Conservation (phyloP, 2,888 invertebrate species). For the Glaucopsyche alexis region DNA sequence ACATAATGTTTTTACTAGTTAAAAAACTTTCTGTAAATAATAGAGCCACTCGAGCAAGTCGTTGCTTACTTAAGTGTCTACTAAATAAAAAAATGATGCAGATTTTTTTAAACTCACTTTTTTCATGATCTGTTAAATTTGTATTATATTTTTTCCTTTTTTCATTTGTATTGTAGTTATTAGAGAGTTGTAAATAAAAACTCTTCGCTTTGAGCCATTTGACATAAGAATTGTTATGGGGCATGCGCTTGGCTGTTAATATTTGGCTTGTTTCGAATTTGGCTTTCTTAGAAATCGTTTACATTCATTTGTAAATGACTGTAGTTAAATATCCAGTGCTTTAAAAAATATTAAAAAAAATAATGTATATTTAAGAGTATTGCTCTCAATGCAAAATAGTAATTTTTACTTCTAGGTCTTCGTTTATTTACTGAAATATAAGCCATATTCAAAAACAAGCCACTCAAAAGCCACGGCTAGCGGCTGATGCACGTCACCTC, state of each 20-base stretch:
- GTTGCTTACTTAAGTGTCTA: too few species aligned
- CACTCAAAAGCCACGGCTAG: conserved; percentile 24
- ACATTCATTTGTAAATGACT: too few species aligned
- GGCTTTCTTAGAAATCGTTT: conserved; percentile 33
- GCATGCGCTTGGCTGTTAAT: conserved; percentile 41
- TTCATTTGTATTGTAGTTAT: conserved; percentile 1
- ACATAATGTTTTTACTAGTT: too few species aligned
- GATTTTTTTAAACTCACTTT: not conserved
- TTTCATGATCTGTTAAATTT: not conserved
- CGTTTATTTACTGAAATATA: not conserved
- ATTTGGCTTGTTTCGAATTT: conserved; percentile 28
- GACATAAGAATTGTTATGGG: conserved; percentile 31
- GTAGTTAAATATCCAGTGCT: too few species aligned
- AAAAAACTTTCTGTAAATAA: too few species aligned
- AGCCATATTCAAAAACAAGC: conserved; percentile 1
- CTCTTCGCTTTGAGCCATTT: conserved; percentile 35
- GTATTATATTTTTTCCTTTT: not conserved
- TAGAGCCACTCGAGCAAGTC: too few species aligned
- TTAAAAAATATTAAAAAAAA: too few species aligned
- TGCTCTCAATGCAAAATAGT: too few species aligned
- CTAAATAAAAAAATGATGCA: too few species aligned
- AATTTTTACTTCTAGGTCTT: too few species aligned
- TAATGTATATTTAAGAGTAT: too few species aligned
- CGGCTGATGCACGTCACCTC: conserved; percentile 37
- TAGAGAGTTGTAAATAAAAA: not conserved